Percentiles rank a stretch among this genome's conserved stretches.
phyloP scores from a whole-genome alignment of 2,113 vertebrate species.

The Neofelis nebulosa region DNA sequence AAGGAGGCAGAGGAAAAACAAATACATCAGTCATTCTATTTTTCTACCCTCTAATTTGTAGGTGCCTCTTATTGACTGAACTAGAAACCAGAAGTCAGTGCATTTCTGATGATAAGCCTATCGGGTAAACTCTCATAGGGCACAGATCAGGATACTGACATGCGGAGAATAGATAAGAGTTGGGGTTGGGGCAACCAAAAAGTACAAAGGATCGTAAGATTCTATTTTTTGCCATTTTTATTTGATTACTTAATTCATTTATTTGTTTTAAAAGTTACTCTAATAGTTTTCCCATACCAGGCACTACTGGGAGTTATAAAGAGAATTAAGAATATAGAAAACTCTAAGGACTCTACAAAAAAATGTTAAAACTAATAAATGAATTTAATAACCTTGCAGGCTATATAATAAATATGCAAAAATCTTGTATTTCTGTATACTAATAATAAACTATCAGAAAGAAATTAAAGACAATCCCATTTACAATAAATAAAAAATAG shows the following conservation, averaged over 20 bases:
- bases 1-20: background rate
- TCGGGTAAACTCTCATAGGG: background rate
- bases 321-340: background rate
- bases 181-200: background rate
- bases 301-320: background rate
- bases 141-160: background rate
- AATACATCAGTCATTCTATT: background rate
- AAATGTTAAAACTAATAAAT: background rate
- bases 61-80: too few species aligned
- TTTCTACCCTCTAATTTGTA: background rate
- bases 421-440: background rate
- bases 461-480: background rate
- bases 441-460: background rate
- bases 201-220: background rate
- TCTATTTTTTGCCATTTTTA: background rate
- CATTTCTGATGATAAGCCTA: background rate
- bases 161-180: background rate
- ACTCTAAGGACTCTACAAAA: background rate
- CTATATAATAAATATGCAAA: background rate
- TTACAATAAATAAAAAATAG: background rate
- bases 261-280: background rate
- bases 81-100: background rate
- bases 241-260: background rate
- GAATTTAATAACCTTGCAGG: background rate
- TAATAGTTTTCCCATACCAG: background rate